Base-by-base conservation (phyloP, 2,888 invertebrate species). In the Bombylius major region DNA sequence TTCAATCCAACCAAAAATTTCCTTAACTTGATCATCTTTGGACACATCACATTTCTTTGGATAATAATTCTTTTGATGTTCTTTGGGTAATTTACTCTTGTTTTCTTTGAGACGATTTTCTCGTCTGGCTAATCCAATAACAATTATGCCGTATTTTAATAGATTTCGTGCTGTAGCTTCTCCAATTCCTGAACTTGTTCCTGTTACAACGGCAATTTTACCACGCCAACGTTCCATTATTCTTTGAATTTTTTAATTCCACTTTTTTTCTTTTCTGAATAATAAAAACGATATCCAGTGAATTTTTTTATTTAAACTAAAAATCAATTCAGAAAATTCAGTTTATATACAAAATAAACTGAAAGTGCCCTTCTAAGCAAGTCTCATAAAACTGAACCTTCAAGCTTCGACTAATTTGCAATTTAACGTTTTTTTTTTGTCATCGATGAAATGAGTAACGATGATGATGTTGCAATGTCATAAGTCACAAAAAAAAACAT, bases 181-280 rank as follows among this genome's bases (percentile, higher is more conserved):
- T 9, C 79, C 83, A 56, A 83, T 82, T 1, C 82, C 83, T 0
- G 77, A 72, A 66, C 82, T 82, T 9, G 81, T 81, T 1, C 82
- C 83, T 0, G 82, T 82, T 50, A 83, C 80, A 33, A 83, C 75
- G 0, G 81, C 82, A 0, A 79, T 76, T 62, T 78, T 78, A 58
- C 79, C 79, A 3, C 64, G 62, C 82, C 82, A 82, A 34, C 79
- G 77, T 31, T 83, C 79, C 78, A 80, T 78, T 57, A 11, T 11
- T 4, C 5, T 11, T 42, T 53, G 66, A 23, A 23, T 23, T 23
- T 23, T 23, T 23, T 23, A 23, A 23, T 23, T 23, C 23, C 23
- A 3, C 23, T 23, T 23, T 23, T 23, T 23, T n/a, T n/a, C n/a
- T n/a, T n/a, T n/a, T n/a, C n/a, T n/a, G n/a, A 23, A 23, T 3